Evolutionary conservation across 1,140 invertebrate species (phyloP).

Genomic region (Cydia amplana): DNA sequence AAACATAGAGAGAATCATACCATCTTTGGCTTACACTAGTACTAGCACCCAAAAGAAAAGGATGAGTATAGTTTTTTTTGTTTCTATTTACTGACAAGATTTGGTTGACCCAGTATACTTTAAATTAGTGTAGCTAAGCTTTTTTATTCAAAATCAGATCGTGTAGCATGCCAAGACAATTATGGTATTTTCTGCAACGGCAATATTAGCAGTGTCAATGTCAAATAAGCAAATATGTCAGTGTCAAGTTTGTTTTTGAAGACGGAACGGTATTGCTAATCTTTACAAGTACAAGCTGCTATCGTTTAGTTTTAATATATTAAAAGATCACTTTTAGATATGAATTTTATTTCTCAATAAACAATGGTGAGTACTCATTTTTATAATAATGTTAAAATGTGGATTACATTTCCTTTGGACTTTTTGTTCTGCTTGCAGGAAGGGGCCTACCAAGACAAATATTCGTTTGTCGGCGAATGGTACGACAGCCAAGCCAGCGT

Average conservation of each 20-base stretch:
- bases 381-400: not conserved
- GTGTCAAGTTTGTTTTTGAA: slow-evolving; percentile 11
- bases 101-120: no score
- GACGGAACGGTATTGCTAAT: slow-evolving; percentile 11
- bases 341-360: slow-evolving; percentile 6
- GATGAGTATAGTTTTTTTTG: no score
- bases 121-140: no score
- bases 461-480: slow-evolving; percentile 89
- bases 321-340: slow-evolving; percentile 2
- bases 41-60: no score
- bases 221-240: not conserved
- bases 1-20: no score
- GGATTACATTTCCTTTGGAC: not conserved
- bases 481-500: slow-evolving; percentile 87
- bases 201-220: not conserved
- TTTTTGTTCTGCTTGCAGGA: slow-evolving; percentile 54
- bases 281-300: slow-evolving; percentile 23
- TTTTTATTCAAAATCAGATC: no score
- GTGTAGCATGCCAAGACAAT: no score
- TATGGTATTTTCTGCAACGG: no score
- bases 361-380: not conserved
- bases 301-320: slow-evolving; percentile 13
- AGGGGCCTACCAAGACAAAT: slow-evolving; percentile 69
- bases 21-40: no score
- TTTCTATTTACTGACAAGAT: no score